Conservation (phyloP, 2,113 vertebrate genomes). For the Ageneiosus marmoratus region DNA sequence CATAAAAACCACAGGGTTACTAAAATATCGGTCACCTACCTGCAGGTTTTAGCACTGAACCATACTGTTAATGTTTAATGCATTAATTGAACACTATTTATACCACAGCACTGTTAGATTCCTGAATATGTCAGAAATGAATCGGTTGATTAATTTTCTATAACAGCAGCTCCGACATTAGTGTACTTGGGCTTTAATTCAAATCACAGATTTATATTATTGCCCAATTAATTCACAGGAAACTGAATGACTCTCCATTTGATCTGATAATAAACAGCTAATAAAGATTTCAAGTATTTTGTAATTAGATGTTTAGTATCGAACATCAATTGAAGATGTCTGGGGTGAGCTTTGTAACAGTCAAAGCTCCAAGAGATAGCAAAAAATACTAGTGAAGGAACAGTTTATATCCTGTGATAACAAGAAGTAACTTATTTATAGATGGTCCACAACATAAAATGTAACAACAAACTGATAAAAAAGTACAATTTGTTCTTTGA, state of each 20-base stretch:
- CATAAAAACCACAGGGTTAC: constrained; percentile 16
- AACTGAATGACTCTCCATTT: background rate
- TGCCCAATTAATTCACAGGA: background rate
- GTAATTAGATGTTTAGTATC: background rate
- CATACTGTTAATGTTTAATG: background rate
- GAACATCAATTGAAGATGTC: background rate
- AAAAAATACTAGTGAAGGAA: background rate
- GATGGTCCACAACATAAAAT: background rate
- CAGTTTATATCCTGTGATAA: background rate
- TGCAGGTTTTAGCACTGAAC: background rate
- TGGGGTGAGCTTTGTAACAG: background rate
- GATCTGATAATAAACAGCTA: background rate
- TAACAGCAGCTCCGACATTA: background rate
- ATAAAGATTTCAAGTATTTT: background rate
- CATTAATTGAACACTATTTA: background rate
- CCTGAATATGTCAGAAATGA: background rate
- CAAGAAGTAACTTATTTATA: background rate
- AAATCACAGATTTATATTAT: background rate
- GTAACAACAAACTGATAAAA: background rate
- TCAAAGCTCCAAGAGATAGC: background rate
- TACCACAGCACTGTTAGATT: background rate
- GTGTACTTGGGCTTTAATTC: background rate
- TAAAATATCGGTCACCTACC: background rate
- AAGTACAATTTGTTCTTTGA: background rate
- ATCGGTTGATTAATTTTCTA: background rate